Evolutionary conservation across 1,140 invertebrate genomes (phyloP).

Genomic region (Scaptodrosophila lebanonensis): DNA sequence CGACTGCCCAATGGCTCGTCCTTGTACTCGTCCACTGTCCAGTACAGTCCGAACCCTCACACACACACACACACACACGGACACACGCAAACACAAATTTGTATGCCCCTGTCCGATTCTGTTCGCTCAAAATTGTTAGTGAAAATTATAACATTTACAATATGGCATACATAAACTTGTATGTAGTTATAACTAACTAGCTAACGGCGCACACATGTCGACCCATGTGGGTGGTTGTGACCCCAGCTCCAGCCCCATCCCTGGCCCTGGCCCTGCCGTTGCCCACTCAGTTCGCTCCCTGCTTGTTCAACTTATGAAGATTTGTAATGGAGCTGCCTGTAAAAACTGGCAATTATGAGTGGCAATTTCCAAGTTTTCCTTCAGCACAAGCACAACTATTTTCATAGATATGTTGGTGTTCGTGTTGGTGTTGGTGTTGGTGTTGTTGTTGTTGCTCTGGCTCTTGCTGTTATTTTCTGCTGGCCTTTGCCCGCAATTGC

Average conservation of each 20-base stretch:
- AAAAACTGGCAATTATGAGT: slow-evolving; percentile 64
- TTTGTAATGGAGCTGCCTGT: slow-evolving; percentile 20
- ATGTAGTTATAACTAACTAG: slow-evolving; percentile 74
- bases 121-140: slow-evolving; percentile 59
- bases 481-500: slow-evolving; percentile 8
- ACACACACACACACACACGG: not conserved
- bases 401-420: slow-evolving; percentile 12
- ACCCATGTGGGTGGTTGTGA: not conserved
- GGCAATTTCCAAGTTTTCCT: slow-evolving; percentile 48
- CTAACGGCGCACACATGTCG: slow-evolving; percentile 64
- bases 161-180: slow-evolving; percentile 68
- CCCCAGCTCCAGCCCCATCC: no score
- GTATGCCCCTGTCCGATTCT: slow-evolving; percentile 14
- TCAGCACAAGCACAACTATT: slow-evolving; percentile 39
- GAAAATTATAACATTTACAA: slow-evolving; percentile 75
- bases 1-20: slow-evolving; percentile 15
- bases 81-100: slow-evolving; percentile 4
- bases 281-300: not conserved
- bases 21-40: not conserved
- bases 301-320: slow-evolving; percentile 33
- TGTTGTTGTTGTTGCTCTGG: not conserved
- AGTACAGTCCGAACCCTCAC: not conserved
- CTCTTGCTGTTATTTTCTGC: slow-evolving; percentile 4
- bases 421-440: slow-evolving; percentile 5
- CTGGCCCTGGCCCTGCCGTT: not conserved